Percentiles rank a stretch among this genome's conserved stretches.
Evolutionary conservation across 1,140 invertebrate species (phyloP).

Genomic region (Nixonia krombeini): DNA sequence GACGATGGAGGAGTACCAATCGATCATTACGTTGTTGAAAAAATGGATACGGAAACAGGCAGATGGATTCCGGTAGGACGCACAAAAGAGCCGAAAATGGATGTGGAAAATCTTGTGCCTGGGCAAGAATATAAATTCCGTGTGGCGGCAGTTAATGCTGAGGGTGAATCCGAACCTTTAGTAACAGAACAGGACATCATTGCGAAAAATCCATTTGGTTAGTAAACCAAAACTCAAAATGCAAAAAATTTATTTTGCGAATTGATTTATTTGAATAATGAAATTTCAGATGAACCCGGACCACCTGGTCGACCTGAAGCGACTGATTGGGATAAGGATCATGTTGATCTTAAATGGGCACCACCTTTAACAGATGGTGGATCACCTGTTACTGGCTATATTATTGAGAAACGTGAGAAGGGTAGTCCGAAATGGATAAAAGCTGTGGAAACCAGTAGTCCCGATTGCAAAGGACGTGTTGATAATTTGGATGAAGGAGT

Average conservation of each 20-base stretch:
- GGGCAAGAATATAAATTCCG: conserved; percentile 98
- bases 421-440: conserved; percentile 88
- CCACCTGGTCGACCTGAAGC: conserved; percentile 90
- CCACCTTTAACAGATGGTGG: conserved; percentile 92
- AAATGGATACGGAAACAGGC: conserved; percentile 87
- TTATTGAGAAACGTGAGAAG: conserved; percentile 95
- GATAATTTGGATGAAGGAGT: conserved; percentile 87
- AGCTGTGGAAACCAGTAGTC: conserved; percentile 82
- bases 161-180: conserved; percentile 94
- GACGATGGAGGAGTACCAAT: conserved; percentile 94
- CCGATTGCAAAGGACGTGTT: conserved; percentile 84
- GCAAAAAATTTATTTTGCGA: too few species aligned
- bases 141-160: conserved; percentile 94
- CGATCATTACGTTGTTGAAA: conserved; percentile 93
- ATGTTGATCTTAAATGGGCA: conserved; percentile 93
- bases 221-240: conserved; percentile 51
- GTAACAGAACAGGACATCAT: conserved; percentile 90
- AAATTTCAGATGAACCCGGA: conserved; percentile 85
- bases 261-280: background rate
- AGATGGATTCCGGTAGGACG: conserved; percentile 88
- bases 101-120: conserved; percentile 87
- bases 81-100: conserved; percentile 86
- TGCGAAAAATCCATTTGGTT: conserved; percentile 98
- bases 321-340: conserved; percentile 95
- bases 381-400: conserved; percentile 92